Evolutionary conservation across 2,113 vertebrate species (phyloP), one percentile per base, ranked within the genome.

Genomic region (Orientallactaga bullata): DNA sequence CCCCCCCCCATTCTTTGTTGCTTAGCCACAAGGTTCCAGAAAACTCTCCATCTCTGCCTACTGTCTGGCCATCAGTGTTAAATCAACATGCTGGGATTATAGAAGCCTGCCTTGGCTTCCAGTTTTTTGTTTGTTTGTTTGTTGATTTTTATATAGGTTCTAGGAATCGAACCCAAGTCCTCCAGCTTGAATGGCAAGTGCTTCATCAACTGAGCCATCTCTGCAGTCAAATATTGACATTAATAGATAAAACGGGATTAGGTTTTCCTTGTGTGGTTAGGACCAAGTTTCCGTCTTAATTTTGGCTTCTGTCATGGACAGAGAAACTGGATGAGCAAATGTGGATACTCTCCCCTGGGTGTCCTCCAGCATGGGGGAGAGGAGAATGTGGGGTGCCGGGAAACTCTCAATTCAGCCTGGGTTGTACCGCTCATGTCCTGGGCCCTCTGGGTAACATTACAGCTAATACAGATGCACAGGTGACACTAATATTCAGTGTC

Each of bases 371-470:
- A 4, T 7, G 7, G 65, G 65, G 30, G 12, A 61, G 5, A 24
- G 69, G 58, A 7, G 7, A 68, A 32, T 30, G 37, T 20, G 7
- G 15, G 26, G 26, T 69, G 21, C 73, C 61, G 55, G 30, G 71
- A 69, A 65, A 24, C 17, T 47, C 32, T 5, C 11, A 73, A 74
- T 78, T 79, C 37, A 89, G 8, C 65, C 28, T 71, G 35, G 20
- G 4, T 0, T 0, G 20, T 66, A 17, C 1, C 76, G 15, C n/a
- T 78, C 3, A 26, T 51, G 47, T 58, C 4, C 13, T 24, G 1
- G 51, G 58, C 4, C 42, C 35, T 73, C 21, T 5, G 16, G 63
- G 23, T 26, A 80, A 37, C 42, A 21, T 65, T 69, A 37, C 21
- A 23, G 66, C 7, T 23, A 80, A 76, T 11, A 7, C 13, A 76